phyloP scores from a whole-genome alignment of 2,888 invertebrate genomes.

The Stictocephala bisonia region DNA sequence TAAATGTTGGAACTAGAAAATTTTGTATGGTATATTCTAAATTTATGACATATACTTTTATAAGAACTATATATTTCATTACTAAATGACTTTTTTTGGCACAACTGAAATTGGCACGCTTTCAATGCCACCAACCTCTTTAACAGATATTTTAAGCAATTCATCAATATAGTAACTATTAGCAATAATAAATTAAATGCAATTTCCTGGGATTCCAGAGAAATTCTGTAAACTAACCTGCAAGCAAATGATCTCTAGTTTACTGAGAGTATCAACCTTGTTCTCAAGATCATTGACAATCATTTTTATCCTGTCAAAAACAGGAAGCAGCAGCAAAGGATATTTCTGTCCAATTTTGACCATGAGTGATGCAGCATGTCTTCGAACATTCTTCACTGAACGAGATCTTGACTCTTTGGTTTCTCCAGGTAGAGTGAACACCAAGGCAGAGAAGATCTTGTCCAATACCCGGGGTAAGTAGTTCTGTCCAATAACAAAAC shows the following conservation, averaged over 20 bases:
- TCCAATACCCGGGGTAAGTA: conserved; percentile 83
- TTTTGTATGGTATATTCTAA: no score
- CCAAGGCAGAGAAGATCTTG: conserved; percentile 88
- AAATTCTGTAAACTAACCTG: conserved; percentile 63
- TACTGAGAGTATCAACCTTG: conserved; percentile 68
- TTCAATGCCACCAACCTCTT: no score
- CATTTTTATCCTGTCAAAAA: conserved; percentile 85
- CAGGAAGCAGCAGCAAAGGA: conserved; percentile 84
- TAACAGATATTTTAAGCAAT: no score
- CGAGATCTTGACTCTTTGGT: conserved; percentile 75
- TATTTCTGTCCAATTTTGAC: conserved; percentile 91
- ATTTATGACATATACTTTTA: no score
- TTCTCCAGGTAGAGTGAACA: conserved; percentile 75
- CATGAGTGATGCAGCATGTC: conserved; percentile 90
- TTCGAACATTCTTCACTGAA: conserved; percentile 84
- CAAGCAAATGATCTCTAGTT: conserved; percentile 85
- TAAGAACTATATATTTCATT: no score
- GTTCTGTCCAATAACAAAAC: no score
- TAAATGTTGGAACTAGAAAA: no score
- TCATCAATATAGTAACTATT: no score
- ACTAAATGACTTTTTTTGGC: no score
- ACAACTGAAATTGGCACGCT: no score
- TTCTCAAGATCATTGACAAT: conserved; percentile 78
- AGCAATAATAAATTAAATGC: no score
- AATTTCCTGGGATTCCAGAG: no score